Evolutionary conservation across 2,888 invertebrate genomes (phyloP), one percentile per base, ranked within the genome.

Genomic region (Sarcophaga rosellei): DNA sequence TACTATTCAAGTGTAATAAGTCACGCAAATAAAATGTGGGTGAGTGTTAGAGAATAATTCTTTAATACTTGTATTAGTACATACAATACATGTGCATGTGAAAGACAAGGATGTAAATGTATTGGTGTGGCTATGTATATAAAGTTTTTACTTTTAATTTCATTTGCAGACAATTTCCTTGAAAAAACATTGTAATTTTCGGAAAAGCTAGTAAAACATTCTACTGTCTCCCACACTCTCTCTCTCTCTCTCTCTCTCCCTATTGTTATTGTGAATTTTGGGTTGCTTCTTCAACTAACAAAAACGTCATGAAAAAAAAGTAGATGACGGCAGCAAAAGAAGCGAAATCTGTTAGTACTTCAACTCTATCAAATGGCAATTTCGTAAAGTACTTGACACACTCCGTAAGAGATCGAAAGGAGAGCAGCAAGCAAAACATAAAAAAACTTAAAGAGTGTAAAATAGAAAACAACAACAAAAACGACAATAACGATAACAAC

Each of bases 281-380:
- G 15, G 15, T 53, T 53, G 12, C 53, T 15, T 15, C 1, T 3
- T 53, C 17, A 15, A 74, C 17, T 63, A 44, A 8, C 17, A 23
- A 44, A 35, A 35, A 35, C 35, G 35, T 25, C 0, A 10, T 4
- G 12, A 45, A 4, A 66, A 20, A 66, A 20, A 70, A 63, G 25
- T 63, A 23, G 4, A 53, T 62, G 44, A 59, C 35, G 47, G 53
- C 53, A n/a, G n/a, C 20, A 61, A 57, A 69, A 75, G 4, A 65
- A 35, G 35, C 53, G 53, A 78, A 83, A 74, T 73, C 78, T 83
- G 73, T 78, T 68, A 69, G 78, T 79, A 78, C 84, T 82, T 79
- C 78, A 83, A 78, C 84, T 86, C 84, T 72, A 87, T 85, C 82
- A 87, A 82, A 82, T 79, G 79, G 85, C 82, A 85, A 87, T 85